phyloP scores from a whole-genome alignment of 2,113 vertebrate species.

The Takifugu flavidus region DNA sequence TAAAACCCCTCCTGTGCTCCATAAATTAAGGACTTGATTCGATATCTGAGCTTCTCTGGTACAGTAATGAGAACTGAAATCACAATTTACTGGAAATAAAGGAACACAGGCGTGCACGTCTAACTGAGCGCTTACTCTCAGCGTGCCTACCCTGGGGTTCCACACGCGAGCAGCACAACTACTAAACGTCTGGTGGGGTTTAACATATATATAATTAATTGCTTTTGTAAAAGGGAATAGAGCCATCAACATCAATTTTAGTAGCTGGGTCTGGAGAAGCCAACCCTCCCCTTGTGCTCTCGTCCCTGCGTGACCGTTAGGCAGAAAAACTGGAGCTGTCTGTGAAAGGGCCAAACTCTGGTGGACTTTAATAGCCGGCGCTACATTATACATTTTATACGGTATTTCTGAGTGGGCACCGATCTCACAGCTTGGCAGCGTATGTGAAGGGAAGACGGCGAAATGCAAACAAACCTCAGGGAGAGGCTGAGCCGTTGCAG shows the following conservation, averaged over 20 bases:
- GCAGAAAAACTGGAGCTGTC: constrained; percentile 39
- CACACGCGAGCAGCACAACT: constrained; percentile 10
- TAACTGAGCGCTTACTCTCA: not conserved
- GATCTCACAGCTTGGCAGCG: constrained; percentile 74
- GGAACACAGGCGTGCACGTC: not conserved
- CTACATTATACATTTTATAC: constrained; percentile 72
- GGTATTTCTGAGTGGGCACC: constrained; percentile 70
- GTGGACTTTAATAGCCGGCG: constrained; percentile 55
- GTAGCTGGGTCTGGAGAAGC: constrained; percentile 42
- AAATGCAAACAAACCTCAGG: constrained; percentile 76
- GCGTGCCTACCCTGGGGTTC: not conserved
- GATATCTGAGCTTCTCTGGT: constrained; percentile 20
- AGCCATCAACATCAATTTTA: constrained; percentile 42
- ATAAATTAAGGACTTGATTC: not conserved
- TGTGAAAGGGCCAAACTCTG: constrained; percentile 54
- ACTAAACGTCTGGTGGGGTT: constrained; percentile 2
- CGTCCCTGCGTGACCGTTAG: constrained; percentile 45
- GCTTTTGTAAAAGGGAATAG: constrained; percentile 42
- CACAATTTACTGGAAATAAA: not conserved
- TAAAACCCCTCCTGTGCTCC: constrained; percentile 17
- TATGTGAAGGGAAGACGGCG: constrained; percentile 62
- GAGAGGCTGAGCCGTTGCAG: constrained; percentile 53
- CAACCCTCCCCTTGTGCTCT: constrained; percentile 37
- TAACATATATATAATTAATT: constrained; percentile 21
- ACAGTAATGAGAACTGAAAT: not conserved